These are phyloP conservation scores for Platycheirus rosarum DNA, from an alignment of 2,888 invertebrate genomes.

Conservation along the genomic window DNA sequence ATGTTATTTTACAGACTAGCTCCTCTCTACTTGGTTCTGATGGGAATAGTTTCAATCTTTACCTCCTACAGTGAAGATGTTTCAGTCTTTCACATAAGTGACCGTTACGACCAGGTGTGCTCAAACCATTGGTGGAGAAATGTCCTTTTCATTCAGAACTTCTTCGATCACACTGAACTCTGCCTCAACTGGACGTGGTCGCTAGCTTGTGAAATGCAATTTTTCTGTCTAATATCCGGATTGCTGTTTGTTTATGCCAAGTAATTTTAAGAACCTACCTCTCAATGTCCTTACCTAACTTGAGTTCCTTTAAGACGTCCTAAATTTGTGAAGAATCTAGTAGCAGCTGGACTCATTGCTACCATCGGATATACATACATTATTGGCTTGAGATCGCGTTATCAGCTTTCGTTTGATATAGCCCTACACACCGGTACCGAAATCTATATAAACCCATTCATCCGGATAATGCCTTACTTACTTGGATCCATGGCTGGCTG, in stretches of 20 bases:
- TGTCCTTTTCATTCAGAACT: slow-evolving; percentile 81
- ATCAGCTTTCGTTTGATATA: slow-evolving; percentile 81
- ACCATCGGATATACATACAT: slow-evolving; percentile 79
- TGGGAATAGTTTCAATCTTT: slow-evolving; percentile 79
- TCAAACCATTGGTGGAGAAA: slow-evolving; percentile 82
- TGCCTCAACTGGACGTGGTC: slow-evolving; percentile 83
- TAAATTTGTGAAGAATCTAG: slow-evolving; percentile 76
- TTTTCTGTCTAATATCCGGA: slow-evolving; percentile 79
- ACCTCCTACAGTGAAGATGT: slow-evolving; percentile 81
- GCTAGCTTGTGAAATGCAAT: slow-evolving; percentile 83
- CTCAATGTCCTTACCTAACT: slow-evolving; percentile 16
- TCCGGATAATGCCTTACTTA: slow-evolving; percentile 83
- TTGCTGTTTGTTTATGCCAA: slow-evolving; percentile 80
- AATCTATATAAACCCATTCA: slow-evolving; percentile 84
- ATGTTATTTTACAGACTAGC: slow-evolving; percentile 78
- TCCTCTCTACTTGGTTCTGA: slow-evolving; percentile 80
- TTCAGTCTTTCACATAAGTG: slow-evolving; percentile 81
- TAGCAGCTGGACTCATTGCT: slow-evolving; percentile 74
- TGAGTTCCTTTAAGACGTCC: slow-evolving; percentile 77
- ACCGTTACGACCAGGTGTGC: slow-evolving; percentile 81
- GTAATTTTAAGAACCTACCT: slow-evolving; percentile 76
- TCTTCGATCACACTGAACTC: slow-evolving; percentile 81
- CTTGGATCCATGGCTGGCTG: slow-evolving; percentile 83
- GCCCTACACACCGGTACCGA: slow-evolving; percentile 81
- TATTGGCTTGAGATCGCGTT: slow-evolving; percentile 78